These are phyloP conservation scores for Bombus sibiricus DNA, from an alignment of 1,140 invertebrate species.

Conservation along the genomic window DNA sequence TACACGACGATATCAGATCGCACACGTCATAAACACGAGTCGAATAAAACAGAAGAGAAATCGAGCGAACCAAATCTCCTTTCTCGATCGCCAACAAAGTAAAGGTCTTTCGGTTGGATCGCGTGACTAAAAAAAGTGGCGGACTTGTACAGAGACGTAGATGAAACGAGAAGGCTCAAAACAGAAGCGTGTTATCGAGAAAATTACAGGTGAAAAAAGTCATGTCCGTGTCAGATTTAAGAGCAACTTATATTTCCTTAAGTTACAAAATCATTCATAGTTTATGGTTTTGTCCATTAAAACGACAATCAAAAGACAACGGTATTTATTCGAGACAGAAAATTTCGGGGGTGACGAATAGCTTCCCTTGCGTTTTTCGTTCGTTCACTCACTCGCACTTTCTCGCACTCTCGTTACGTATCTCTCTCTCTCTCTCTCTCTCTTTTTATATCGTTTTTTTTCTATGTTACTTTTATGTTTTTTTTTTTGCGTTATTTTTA, in stretches of 20 bases:
- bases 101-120: not conserved
- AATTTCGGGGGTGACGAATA: conserved; percentile 17
- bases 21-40: not conserved
- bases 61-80: not conserved
- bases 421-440: conserved; percentile 4
- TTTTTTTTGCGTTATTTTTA: conserved; percentile 20
- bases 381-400: not conserved
- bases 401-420: conserved; percentile 18
- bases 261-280: conserved; percentile 47
- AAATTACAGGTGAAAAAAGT: conserved; percentile 40
- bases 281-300: conserved; percentile 20
- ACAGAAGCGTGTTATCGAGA: conserved; percentile 12
- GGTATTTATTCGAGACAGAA: conserved; percentile 18
- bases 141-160: not conserved
- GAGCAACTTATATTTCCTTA: conserved; percentile 55
- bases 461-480: conserved; percentile 9
- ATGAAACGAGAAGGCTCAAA: conserved; percentile 35
- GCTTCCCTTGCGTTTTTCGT: conserved; percentile 48
- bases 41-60: not conserved
- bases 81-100: not conserved
- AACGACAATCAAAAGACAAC: conserved; percentile 38
- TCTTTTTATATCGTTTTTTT: conserved; percentile 17
- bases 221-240: conserved; percentile 41
- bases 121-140: not conserved
- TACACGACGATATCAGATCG: not conserved